Base-by-base conservation (phyloP, 2,888 invertebrate species). In the Enchytraeus crypticus region DNA sequence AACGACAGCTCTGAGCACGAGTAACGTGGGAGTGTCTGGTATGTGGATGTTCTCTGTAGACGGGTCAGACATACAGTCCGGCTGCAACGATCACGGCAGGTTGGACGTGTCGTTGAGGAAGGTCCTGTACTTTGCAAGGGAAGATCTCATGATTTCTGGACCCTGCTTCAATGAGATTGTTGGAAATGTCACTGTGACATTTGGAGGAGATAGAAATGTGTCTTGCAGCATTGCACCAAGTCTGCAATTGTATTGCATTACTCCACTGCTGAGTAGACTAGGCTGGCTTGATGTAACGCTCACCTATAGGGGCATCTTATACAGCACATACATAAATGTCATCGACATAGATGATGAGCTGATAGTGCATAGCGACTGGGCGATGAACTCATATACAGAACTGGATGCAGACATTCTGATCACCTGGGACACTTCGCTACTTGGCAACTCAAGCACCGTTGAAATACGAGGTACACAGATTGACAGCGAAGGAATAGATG, bases 21-120 rank as follows among this genome's bases (percentile, higher is more conserved):
- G 55, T 27, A 60, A 60, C 27, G 55, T 55, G 14, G 55, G 47
- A n/a, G 27, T 14, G 23, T 45, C 60, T 23, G 60, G 60, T 23
- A 46, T 55, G 45, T 60, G 60, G 60, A 54, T 60, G 47, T 60
- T 60, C 34, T 55, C 55, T 4, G 49, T 60, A 27, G 34, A 34
- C 26, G 55, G 45, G 4, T 47, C 49, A 47, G 53, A 60, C 21
- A 55, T 60, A 21, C 3, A 27, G 14, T 30, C 26, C 21, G 33
- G 23, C 18, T 55, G 60, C 55, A 60, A 55, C 26, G 27, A 26
- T 5, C 14, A 33, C 1, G 49, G 55, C 3, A 8, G 46, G 5
- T 27, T 60, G 34, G 55, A 54, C n/a, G 30, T 60, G 2, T 55
- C 27, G 21, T 55, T 55, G 5, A 55, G 29, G 8, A 60, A 47